These are phyloP conservation scores for Spisula solida DNA, from an alignment of 2,888 invertebrate species.

Conservation along the genomic window DNA sequence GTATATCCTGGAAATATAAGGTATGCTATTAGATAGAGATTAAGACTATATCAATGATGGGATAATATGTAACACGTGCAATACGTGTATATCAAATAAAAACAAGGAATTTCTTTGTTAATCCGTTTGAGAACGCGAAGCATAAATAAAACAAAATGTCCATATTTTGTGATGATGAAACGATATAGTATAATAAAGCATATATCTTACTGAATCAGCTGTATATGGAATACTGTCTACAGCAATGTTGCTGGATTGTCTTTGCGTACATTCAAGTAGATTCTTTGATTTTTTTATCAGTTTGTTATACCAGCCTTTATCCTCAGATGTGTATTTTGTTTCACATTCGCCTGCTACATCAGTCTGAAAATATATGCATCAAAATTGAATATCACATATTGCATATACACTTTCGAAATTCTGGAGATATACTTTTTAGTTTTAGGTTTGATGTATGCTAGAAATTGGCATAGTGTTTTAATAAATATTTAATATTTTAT, in stretches of 20 bases:
- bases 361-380: constrained; percentile 86
- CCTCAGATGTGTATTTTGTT: constrained; percentile 90
- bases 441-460: no score
- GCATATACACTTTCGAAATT: no score
- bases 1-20: constrained; percentile 76
- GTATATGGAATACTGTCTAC: constrained; percentile 85
- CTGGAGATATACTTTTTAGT: no score
- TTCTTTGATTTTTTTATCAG: constrained; percentile 85
- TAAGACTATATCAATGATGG: not conserved
- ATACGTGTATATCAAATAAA: not conserved
- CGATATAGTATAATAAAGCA: not conserved
- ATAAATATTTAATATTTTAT: no score
- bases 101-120: not conserved
- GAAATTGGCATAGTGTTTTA: no score
- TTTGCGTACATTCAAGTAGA: constrained; percentile 83
- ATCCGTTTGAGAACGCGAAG: not conserved
- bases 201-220: constrained; percentile 82
- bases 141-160: not conserved
- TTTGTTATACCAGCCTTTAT: constrained; percentile 77
- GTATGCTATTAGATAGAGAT: not conserved
- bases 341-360: constrained; percentile 95
- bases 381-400: not conserved
- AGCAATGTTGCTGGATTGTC: constrained; percentile 82
- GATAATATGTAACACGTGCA: not conserved
- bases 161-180: not conserved